Percentiles rank a stretch among this genome's conserved stretches.
phyloP scores from a whole-genome alignment of 2,113 vertebrate genomes.

The Cavia porcellus region DNA sequence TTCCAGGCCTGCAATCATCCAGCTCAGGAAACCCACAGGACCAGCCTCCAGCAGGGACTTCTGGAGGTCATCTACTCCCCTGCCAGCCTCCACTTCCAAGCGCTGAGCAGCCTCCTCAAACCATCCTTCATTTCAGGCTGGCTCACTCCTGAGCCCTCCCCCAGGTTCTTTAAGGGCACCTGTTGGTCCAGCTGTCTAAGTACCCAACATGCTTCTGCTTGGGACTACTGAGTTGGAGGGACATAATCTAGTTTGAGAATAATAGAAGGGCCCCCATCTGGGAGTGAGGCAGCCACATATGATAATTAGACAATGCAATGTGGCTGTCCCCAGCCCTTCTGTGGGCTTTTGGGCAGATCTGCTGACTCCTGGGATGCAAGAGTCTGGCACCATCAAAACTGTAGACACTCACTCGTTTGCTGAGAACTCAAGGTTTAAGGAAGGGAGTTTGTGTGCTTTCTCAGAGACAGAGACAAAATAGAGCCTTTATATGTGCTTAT shows the following conservation, averaged over 20 bases:
- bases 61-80: conserved; percentile 73
- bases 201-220: not conserved
- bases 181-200: not conserved
- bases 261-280: not conserved
- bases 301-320: not conserved
- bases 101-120: not conserved
- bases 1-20: conserved; percentile 78
- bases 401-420: not conserved
- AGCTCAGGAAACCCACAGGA: conserved; percentile 74
- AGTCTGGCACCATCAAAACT: not conserved
- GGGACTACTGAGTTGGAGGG: not conserved
- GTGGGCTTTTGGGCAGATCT: not conserved
- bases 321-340: not conserved
- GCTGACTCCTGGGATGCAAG: not conserved
- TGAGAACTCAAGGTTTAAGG: not conserved
- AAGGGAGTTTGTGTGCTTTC: not conserved
- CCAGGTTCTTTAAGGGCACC: not conserved
- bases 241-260: not conserved
- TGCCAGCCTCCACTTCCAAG: not conserved
- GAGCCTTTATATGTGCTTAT: too few species aligned
- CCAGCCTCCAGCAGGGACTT: conserved; percentile 60
- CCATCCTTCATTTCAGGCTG: not conserved
- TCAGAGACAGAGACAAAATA: not conserved
- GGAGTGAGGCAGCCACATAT: not conserved
- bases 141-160: not conserved